Evolutionary conservation across 2,113 vertebrate species (phyloP).

Genomic region (Petrocephalus microphthalmus): DNA sequence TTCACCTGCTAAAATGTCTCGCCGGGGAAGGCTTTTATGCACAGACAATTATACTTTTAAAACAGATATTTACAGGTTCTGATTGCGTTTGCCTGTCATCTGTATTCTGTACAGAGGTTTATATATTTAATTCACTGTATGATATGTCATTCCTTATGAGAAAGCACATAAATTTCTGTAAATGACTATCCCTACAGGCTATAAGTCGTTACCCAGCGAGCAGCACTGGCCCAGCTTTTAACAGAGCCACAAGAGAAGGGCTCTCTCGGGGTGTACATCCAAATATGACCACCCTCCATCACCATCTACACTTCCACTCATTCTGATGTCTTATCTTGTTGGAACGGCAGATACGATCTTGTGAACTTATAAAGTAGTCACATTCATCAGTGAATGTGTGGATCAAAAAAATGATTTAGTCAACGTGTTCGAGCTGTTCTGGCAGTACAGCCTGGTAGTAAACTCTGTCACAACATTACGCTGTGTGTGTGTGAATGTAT

Average conservation of each 20-base stretch:
- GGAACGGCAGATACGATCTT: not conserved
- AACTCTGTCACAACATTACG: not conserved
- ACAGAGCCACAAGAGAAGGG: not conserved
- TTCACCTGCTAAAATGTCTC: not conserved
- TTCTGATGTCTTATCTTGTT: not conserved
- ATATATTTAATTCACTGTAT: not conserved
- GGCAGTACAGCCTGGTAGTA: not conserved
- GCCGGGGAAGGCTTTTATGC: not conserved
- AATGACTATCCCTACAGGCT: not conserved
- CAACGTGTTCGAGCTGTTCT: too few relatives aligned
- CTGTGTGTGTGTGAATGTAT: not conserved
- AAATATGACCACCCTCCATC: not conserved
- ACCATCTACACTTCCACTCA: not conserved
- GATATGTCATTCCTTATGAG: not conserved
- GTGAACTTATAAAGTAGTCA: not conserved
- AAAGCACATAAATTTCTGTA: not conserved
- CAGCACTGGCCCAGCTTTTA: not conserved
- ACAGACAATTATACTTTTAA: not conserved
- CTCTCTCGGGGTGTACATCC: not conserved
- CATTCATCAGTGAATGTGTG: not conserved
- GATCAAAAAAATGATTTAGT: not conserved
- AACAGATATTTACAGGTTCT: not conserved
- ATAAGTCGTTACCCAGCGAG: not conserved
- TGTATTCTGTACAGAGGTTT: not conserved
- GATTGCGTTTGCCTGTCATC: not conserved